These are phyloP conservation scores for Bos indicus DNA, from an alignment of 2,113 vertebrate species.

Conservation along the genomic window DNA sequence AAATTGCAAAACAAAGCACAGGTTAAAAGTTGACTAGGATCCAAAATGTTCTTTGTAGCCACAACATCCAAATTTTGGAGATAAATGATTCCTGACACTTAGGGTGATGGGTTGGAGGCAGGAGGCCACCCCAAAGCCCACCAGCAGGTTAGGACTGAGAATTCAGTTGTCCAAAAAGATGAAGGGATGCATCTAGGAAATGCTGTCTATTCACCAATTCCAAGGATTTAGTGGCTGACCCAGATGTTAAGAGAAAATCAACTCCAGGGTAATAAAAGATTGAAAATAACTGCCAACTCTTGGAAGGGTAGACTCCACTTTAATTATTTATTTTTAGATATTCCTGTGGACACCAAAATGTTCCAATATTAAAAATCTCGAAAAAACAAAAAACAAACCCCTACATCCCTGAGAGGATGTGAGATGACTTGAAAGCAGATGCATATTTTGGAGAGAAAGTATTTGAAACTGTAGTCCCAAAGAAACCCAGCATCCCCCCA, in stretches of 20 bases:
- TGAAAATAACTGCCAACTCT: neutral
- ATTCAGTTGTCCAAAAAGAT: neutral
- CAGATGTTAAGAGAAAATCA: no score
- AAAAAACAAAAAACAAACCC: neutral
- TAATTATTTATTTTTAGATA: neutral
- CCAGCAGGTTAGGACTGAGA: neutral
- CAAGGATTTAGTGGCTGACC: no score
- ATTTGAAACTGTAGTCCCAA: neutral
- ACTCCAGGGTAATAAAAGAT: neutral
- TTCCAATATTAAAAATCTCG: neutral
- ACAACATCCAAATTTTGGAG: neutral
- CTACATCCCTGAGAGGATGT: neutral
- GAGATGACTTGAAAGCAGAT: neutral
- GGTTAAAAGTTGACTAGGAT: neutral
- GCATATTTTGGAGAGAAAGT: neutral
- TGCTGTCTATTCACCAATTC: accelerated
- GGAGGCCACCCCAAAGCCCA: neutral
- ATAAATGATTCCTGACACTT: neutral
- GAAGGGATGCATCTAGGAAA: neutral
- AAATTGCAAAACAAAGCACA: neutral
- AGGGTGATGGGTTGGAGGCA: no score
- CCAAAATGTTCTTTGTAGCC: neutral
- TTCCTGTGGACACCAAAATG: neutral
- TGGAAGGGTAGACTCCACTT: neutral
- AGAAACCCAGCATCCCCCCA: neutral